Percentiles rank a stretch among this genome's conserved stretches.
phyloP scores from a whole-genome alignment of 2,888 invertebrate species.

The Euzetes globulus region DNA sequence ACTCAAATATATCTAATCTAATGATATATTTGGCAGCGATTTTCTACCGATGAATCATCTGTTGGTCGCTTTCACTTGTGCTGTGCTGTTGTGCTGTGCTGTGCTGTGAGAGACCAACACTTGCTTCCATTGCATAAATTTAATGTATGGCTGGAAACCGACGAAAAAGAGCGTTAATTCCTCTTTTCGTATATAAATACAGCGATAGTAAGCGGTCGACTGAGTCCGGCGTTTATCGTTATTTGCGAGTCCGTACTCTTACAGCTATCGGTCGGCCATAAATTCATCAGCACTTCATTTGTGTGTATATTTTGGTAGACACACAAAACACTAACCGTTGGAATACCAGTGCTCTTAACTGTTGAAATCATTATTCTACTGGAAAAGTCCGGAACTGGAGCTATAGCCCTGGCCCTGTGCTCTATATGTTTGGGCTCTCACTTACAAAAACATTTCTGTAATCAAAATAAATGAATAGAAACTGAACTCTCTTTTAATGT shows the following conservation, averaged over 20 bases:
- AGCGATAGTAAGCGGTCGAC: background rate
- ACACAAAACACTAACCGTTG: background rate
- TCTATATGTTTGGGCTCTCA: no score
- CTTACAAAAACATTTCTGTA: background rate
- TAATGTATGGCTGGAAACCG: background rate
- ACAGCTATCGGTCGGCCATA: background rate
- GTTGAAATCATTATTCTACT: background rate
- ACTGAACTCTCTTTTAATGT: background rate
- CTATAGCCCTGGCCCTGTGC: background rate
- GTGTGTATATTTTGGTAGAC: background rate
- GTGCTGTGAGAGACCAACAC: background rate
- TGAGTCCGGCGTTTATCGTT: background rate
- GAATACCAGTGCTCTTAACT: background rate
- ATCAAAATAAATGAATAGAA: constrained; percentile 1
- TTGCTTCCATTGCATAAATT: background rate
- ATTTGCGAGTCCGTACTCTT: background rate
- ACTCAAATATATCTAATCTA: background rate
- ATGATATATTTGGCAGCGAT: background rate
- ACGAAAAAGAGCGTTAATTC: no score
- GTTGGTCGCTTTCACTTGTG: background rate
- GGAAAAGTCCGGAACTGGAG: background rate
- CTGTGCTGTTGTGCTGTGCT: background rate
- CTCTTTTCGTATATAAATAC: no score
- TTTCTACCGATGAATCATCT: background rate
- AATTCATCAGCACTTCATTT: constrained; percentile 4